Evolutionary conservation across 2,113 vertebrate species (phyloP).

Genomic region (Amphiprion percula): DNA sequence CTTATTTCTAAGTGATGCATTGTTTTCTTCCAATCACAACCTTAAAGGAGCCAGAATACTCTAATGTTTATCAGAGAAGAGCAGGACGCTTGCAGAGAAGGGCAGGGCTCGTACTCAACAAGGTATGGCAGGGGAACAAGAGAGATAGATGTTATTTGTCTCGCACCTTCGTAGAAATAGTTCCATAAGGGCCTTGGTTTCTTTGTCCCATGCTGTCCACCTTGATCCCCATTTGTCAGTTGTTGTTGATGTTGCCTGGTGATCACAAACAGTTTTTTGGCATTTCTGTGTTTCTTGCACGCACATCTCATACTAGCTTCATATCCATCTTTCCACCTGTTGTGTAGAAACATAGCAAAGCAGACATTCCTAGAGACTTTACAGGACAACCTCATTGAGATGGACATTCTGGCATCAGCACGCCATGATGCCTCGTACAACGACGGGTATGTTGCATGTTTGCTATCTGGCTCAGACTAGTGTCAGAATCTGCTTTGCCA

Average conservation of each 20-base stretch:
- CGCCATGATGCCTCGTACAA: conserved; percentile 93
- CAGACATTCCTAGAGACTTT: conserved; percentile 99
- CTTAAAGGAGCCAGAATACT: conserved; percentile 88
- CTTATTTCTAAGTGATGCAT: conserved; percentile 76
- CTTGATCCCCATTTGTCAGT: conserved; percentile 64
- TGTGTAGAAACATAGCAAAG: conserved; percentile 99
- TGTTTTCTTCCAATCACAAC: conserved; percentile 85
- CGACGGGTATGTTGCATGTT: conserved; percentile 95
- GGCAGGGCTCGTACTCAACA: conserved; percentile 88
- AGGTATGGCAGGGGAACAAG: conserved; percentile 79
- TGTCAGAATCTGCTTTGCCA: conserved; percentile 76
- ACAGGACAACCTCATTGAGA: conserved; percentile 99
- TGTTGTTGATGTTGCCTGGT: conserved; percentile 61
- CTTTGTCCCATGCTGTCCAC: conserved; percentile 56
- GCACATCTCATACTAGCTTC: conserved; percentile 94
- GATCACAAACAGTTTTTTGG: conserved; percentile 64
- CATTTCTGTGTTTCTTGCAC: conserved; percentile 80
- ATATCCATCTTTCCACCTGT: conserved; percentile 96
- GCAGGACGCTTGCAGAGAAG: conserved; percentile 87
- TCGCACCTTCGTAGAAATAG: conserved; percentile 75
- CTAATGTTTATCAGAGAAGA: conserved; percentile 89
- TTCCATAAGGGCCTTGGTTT: conserved; percentile 82
- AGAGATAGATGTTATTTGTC: conserved; percentile 73
- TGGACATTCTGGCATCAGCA: conserved; percentile 98
- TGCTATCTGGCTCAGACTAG: conserved; percentile 67